Evolutionary conservation across 2,797 vertebrate genomes (phyloP).

Genomic region (Melanotaenia parkinsoni): DNA sequence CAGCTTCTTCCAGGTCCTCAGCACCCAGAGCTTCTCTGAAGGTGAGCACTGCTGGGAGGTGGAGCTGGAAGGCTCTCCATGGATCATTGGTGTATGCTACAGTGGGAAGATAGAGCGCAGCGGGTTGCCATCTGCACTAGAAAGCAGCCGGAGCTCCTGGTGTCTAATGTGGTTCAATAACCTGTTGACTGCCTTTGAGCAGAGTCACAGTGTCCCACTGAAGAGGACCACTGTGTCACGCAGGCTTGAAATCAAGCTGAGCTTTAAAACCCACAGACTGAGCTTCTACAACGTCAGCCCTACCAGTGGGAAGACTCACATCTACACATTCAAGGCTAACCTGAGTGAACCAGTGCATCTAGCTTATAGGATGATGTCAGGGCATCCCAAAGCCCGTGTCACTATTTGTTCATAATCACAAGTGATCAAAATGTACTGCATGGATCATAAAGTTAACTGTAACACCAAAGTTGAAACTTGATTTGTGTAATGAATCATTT

Average conservation of each 20-base stretch:
- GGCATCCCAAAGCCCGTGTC: constrained; percentile 73
- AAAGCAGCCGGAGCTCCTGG: constrained; percentile 80
- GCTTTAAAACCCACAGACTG: constrained; percentile 74
- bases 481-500: constrained; percentile 4
- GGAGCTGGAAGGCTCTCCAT: constrained; percentile 74
- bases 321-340: constrained; percentile 77
- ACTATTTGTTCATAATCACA: constrained; percentile 66
- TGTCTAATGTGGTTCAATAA: constrained; percentile 85
- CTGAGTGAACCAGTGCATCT: constrained; percentile 79
- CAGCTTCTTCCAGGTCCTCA: constrained; percentile 81
- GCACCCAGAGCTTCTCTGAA: constrained; percentile 78
- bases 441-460: background rate
- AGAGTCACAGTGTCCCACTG: constrained; percentile 67
- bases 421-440: background rate
- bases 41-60: constrained; percentile 81
- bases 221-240: constrained; percentile 74
- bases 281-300: constrained; percentile 78
- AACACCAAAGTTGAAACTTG: background rate
- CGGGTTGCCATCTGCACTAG: constrained; percentile 79
- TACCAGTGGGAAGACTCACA: constrained; percentile 71
- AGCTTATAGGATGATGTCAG: constrained; percentile 83
- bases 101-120: constrained; percentile 60
- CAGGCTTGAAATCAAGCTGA: constrained; percentile 78
- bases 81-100: constrained; percentile 81
- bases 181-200: constrained; percentile 78